Evolutionary conservation across 2,888 invertebrate species (phyloP), one percentile per base, ranked within the genome.

Genomic region (Craniophora ligustri): DNA sequence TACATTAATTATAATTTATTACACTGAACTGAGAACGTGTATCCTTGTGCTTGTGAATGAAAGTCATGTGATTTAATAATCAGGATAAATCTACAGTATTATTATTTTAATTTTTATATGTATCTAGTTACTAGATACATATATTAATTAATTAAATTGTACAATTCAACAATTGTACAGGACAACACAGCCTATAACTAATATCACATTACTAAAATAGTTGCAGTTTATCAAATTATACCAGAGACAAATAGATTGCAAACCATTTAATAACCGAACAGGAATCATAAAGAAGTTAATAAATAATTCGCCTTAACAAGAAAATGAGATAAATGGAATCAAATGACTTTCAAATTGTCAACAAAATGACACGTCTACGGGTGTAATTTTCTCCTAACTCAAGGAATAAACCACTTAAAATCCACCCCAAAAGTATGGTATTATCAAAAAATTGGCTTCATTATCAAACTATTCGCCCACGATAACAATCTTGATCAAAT

Each of bases 391-490:
- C 79, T 85, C 77, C 80, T 84, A 82, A 82, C 79, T 78, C 77
- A 82, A 68, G 76, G 76, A 83, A 84, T 79, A 78, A 79, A 82
- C 80, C 75, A 76, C 79, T 86, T 80, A 62, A 81, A 87, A 81
- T 80, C 75, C 72, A 75, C 73, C 72, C 77, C 70, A 76, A 74
- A n/a, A 64, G 73, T 75, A 75, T 83, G 71, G 85, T 79, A 92
- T 91, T 92, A 91, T 83, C 84, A 88, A 92, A 92, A 91, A 93
- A 92, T 92, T 91, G 91, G 88, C 90, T 89, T 85, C 89, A 93
- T 92, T 92, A 92, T 79, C 79, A 84, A 89, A 89, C 85, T 86
- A 86, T 89, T 87, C 77, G 87, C 87, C 83, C 74, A 72, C 76
- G 72, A 81, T 86, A 88, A 88, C 85, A 79, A 86, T 87, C 89